Evolutionary conservation across 2,113 vertebrate species (phyloP).

Genomic region (Thunnus maccoyii): DNA sequence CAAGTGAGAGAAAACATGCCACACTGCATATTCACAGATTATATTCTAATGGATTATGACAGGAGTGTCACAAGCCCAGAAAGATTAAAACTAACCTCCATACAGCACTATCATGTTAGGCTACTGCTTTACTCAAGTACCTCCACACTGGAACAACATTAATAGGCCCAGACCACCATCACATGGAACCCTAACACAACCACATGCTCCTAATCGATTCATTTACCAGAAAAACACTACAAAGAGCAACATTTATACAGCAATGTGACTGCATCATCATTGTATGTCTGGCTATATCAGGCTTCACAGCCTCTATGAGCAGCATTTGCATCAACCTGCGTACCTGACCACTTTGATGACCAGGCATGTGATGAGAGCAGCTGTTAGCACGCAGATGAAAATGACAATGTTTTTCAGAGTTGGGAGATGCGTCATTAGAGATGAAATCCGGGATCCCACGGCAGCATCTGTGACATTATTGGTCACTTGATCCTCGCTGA

Average conservation of each 20-base stretch:
- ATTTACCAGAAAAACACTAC: not conserved
- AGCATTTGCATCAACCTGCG: not conserved
- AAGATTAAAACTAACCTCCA: not conserved
- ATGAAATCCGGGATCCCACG: slow-evolving; percentile 82
- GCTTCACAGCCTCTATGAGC: not conserved
- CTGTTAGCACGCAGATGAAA: slow-evolving; percentile 88
- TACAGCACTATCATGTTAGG: not conserved
- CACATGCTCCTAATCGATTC: slow-evolving; percentile 34
- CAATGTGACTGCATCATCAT: not conserved
- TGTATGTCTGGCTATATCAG: not conserved
- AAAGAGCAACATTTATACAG: not conserved
- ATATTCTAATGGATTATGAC: no score
- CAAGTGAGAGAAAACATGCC: not conserved
- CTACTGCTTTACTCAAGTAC: not conserved
- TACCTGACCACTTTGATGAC: slow-evolving; percentile 93
- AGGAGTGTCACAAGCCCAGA: not conserved
- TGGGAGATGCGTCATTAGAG: slow-evolving; percentile 88
- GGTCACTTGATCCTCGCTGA: slow-evolving; percentile 22
- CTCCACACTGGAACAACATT: not conserved
- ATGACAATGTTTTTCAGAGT: slow-evolving; percentile 91
- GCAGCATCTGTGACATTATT: slow-evolving; percentile 68
- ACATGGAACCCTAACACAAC: slow-evolving; percentile 12
- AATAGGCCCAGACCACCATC: slow-evolving; percentile 13
- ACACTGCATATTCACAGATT: not conserved
- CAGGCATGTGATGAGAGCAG: slow-evolving; percentile 89